A percentile compares a stretch with the other conserved stretches of the same genome.
Conservation (phyloP, 2,113 vertebrate species). For the Cygnus atratus region DNA sequence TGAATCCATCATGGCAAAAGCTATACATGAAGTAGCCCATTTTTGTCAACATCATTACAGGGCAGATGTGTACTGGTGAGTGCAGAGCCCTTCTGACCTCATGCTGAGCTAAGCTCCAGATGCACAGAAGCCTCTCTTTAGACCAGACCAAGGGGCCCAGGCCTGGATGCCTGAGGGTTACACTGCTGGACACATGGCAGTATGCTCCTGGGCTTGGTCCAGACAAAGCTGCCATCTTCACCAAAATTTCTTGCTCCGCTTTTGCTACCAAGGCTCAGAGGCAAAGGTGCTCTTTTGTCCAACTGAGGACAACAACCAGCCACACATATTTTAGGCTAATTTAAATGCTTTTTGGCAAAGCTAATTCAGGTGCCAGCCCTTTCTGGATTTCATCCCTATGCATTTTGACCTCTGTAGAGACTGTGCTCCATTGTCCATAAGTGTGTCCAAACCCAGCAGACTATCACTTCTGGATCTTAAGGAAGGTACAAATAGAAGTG, state of each 20-base stretch:
- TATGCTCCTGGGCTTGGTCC: background rate
- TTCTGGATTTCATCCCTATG: background rate
- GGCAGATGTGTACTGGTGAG: background rate
- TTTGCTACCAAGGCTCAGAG: background rate
- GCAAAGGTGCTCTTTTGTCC: accelerated
- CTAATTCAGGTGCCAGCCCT: background rate
- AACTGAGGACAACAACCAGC: background rate
- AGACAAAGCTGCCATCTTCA: background rate
- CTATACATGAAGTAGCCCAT: background rate
- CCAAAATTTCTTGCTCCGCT: background rate
- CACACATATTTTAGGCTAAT: background rate
- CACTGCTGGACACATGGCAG: background rate
- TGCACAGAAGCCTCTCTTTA: background rate
- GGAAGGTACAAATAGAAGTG: background rate
- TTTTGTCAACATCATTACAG: background rate
- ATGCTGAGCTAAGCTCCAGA: background rate
- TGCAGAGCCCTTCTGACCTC: background rate
- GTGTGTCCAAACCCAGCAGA: background rate
- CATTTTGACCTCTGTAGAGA: background rate
- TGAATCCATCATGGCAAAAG: background rate
- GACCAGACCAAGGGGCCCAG: background rate
- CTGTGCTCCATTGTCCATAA: background rate
- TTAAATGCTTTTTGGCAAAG: background rate
- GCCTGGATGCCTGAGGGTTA: background rate
- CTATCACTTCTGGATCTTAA: background rate